Evolutionary conservation across 2,113 vertebrate genomes (phyloP).

Genomic region (Excalfactoria chinensis): DNA sequence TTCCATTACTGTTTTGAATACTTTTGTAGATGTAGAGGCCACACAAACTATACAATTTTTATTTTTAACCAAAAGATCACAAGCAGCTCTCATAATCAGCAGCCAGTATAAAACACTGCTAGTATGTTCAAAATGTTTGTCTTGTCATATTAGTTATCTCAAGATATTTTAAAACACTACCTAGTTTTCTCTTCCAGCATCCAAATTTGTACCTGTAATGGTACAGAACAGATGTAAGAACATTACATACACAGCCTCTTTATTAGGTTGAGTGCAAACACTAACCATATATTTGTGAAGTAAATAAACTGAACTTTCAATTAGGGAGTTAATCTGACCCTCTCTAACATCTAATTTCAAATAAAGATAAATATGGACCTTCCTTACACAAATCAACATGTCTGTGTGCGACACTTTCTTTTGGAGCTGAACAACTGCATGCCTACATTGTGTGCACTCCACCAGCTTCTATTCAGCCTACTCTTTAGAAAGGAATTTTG

Average conservation of each 20-base stretch:
- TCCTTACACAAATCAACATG: background rate
- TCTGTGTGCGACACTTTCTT: background rate
- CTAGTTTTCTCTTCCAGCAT: background rate
- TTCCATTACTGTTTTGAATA: background rate
- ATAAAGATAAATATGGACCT: background rate
- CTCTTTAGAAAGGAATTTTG: background rate
- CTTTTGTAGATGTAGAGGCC: background rate
- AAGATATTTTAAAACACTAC: background rate
- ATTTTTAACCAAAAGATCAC: background rate
- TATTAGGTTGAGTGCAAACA: background rate
- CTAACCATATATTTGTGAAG: background rate
- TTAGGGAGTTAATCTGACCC: background rate
- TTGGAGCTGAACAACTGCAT: background rate
- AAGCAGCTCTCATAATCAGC: background rate
- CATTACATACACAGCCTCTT: background rate
- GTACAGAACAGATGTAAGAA: background rate
- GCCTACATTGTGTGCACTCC: rapidly evolving
- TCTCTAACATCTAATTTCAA: background rate
- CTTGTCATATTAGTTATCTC: background rate
- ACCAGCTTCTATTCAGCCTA: background rate
- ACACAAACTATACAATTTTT: rapidly evolving
- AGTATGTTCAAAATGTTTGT: background rate
- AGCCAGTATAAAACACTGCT: background rate
- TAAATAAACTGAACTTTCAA: rapidly evolving
- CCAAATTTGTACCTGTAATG: background rate